phyloP scores from a whole-genome alignment of 2,888 invertebrate genomes.

The Acanthosepion lycidas region DNA sequence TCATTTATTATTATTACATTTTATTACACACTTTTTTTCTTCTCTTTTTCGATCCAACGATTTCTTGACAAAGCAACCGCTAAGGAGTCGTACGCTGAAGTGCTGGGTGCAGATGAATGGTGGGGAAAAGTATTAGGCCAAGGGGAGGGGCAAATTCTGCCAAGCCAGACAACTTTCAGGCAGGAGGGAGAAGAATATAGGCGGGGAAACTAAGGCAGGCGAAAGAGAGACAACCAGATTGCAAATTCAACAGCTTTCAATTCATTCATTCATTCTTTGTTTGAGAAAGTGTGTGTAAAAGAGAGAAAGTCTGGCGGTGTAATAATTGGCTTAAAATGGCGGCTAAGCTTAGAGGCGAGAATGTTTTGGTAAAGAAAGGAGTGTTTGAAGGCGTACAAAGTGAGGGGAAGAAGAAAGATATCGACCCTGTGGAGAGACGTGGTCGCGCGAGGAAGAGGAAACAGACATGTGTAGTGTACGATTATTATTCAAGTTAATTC shows the following conservation, averaged over 20 bases:
- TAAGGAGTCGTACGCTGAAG: not conserved
- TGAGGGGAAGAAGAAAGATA: not conserved
- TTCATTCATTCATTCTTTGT: conserved; percentile 14
- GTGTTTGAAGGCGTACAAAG: not conserved
- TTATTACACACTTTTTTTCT: too few relatives aligned
- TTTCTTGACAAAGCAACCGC: too few relatives aligned
- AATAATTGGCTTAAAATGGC: conserved; percentile 10
- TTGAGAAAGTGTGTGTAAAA: not conserved
- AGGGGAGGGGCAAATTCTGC: not conserved
- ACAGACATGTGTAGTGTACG: not conserved
- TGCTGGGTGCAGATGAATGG: not conserved
- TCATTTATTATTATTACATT: too few relatives aligned
- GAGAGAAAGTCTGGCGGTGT: not conserved
- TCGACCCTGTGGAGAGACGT: not conserved
- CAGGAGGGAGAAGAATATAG: not conserved
- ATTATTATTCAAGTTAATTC: not conserved
- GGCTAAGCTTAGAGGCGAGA: not conserved
- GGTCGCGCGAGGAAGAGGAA: not conserved
- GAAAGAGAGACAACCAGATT: not conserved
- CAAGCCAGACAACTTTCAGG: not conserved
- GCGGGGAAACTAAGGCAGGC: not conserved
- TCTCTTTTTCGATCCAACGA: too few relatives aligned
- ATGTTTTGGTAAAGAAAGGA: too few relatives aligned
- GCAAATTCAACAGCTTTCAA: not conserved
- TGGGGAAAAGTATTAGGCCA: not conserved